Conservation (phyloP, 1,140 invertebrate genomes). For the Drosophila nannoptera region DNA sequence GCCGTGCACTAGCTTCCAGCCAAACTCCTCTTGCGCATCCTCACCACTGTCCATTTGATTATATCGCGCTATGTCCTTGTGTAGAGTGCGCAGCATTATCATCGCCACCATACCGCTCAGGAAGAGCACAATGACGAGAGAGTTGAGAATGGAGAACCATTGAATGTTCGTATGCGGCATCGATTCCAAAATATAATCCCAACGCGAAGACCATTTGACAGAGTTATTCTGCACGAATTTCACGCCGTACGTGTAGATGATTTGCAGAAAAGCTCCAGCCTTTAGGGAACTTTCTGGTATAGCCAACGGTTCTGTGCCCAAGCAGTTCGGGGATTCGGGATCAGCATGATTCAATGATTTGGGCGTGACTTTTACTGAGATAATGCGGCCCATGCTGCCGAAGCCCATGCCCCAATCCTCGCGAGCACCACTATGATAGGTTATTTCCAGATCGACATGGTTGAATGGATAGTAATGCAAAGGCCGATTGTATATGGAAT, state of each 20-base stretch:
- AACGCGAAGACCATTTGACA: constrained; percentile 98
- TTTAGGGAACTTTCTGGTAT: constrained; percentile 82
- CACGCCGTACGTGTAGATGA: constrained; percentile 94
- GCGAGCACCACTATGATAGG: constrained; percentile 91
- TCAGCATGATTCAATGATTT: constrained; percentile 86
- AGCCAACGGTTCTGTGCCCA: constrained; percentile 82
- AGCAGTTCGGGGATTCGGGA: constrained; percentile 80
- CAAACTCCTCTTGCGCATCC: constrained; percentile 98
- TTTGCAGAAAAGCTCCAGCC: constrained; percentile 82
- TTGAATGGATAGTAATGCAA: constrained; percentile 96
- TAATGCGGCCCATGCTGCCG: constrained; percentile 92
- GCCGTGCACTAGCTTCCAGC: constrained; percentile 98
- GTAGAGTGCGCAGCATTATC: constrained; percentile 97
- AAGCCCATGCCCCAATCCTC: constrained; percentile 92
- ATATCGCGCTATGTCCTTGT: constrained; percentile 99
- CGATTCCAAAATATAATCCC: constrained; percentile 99
- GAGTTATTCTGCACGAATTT: constrained; percentile 89
- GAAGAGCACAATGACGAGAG: constrained; percentile 92
- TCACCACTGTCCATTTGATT: constrained; percentile 98
- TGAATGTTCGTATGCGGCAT: constrained; percentile 99
- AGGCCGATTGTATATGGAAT: constrained; percentile 81
- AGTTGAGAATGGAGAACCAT: constrained; percentile 98
- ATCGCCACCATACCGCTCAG: constrained; percentile 99
- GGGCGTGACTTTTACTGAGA: constrained; percentile 88
- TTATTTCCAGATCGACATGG: constrained; percentile 95